These are phyloP conservation scores for Sporophila hypoxantha DNA, from an alignment of 2,113 vertebrate species.

Conservation along the genomic window DNA sequence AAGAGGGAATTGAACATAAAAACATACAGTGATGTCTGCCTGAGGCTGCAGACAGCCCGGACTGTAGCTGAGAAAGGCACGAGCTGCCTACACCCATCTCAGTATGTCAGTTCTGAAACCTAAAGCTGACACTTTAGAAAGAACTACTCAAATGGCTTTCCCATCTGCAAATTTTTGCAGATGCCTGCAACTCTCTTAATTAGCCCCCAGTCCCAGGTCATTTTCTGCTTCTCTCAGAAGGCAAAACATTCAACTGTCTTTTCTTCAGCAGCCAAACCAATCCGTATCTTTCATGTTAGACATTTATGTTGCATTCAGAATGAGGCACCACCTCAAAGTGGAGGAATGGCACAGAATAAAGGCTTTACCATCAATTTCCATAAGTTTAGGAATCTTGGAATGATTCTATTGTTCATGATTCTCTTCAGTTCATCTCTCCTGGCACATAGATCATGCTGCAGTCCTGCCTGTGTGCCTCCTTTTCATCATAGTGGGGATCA, in stretches of 20 bases:
- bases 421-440: conserved; percentile 6
- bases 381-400: conserved; percentile 21
- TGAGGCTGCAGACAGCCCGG: neutral
- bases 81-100: neutral
- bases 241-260: neutral
- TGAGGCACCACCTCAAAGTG: neutral
- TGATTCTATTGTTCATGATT: conserved; percentile 12
- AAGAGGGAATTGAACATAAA: neutral
- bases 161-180: conserved; percentile 26
- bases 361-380: neutral
- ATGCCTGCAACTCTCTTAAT: conserved; percentile 37
- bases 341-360: neutral
- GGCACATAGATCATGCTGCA: neutral
- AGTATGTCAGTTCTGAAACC: neutral
- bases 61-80: neutral
- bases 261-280: neutral
- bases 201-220: conserved; percentile 8
- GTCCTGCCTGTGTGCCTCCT: neutral
- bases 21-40: neutral
- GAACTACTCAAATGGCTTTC: neutral
- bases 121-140: conserved; percentile 22
- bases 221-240: conserved; percentile 14
- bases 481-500: neutral
- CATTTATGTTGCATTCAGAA: neutral
- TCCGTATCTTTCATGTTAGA: neutral